Base-by-base conservation (phyloP, 2,888 invertebrate genomes). In the Tipula confusa region DNA sequence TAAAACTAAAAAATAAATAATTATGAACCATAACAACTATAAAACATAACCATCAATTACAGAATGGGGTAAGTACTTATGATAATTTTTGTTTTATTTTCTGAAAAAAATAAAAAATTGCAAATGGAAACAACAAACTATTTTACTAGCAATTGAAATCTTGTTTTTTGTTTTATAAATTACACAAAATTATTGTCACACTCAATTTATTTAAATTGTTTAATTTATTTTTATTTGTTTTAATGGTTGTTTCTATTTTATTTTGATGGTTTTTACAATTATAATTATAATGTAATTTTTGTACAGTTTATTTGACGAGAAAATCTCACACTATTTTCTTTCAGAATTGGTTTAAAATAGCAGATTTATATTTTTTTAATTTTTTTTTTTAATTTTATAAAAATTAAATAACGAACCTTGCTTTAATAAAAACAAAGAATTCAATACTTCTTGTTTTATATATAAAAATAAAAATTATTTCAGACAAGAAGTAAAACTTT, bases 11-110 rank as follows among this genome's bases (percentile, higher is more conserved):
- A 24, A 43, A 33, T 11, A 43, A 43, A 43, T 7, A 64, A 64
- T 11, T 64, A 24, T 64, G 64, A 64, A 64, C 18, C 13, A 64
- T 64, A 64, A 18, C 24, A 43, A 43, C 43, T 43, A 43, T 43
- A 43, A 43, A 43, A 43, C 43, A 43, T 2, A 43, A 43, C 64
- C 64, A 64, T 64, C 64, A 64, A 64, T 64, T 64, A 64, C 64
- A 64, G 64, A 64, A 64, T 24, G 64, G 64, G 64, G 64, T 64
- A 64, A 64, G 64, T 64, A 64, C 64, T 64, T 64, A 24, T 64
- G 64, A 64, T 64, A 64, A 64, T 24, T 64, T 64, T 64, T 15
- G 43, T 43, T 43, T n/a, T 15, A 15, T 43, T 43, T 64, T 24
- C 24, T 1, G 13, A 64, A 18, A 64, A 43, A 64, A 1, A 64